Evolutionary conservation across 2,113 vertebrate genomes (phyloP).

Genomic region (Gambusia affinis): DNA sequence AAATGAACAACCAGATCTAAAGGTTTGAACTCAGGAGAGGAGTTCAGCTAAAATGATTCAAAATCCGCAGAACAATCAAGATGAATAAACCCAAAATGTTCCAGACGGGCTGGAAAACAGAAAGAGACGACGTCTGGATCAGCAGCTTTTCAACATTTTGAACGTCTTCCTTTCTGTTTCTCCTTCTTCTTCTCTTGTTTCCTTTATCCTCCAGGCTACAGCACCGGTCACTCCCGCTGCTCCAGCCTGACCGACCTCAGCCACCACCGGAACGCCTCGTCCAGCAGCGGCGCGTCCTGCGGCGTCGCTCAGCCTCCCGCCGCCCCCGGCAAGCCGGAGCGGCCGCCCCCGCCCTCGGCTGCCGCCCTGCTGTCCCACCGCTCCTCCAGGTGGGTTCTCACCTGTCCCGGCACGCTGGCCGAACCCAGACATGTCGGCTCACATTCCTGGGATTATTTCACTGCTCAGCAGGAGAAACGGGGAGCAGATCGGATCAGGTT

Average conservation of each 20-base stretch:
- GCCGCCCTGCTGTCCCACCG: slow-evolving; percentile 53
- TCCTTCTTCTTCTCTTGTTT: background rate
- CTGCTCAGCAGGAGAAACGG: no score
- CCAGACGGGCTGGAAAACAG: no score
- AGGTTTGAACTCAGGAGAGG: no score
- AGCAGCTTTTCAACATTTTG: background rate
- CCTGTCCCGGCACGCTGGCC: background rate
- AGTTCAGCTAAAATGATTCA: no score
- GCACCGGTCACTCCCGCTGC: slow-evolving; percentile 60
- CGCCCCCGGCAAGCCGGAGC: slow-evolving; percentile 53
- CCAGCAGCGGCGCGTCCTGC: slow-evolving; percentile 54
- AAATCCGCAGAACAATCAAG: no score
- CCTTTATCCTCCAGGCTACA: slow-evolving; percentile 46
- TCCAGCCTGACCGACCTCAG: slow-evolving; percentile 68
- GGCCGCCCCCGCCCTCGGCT: slow-evolving; percentile 62
- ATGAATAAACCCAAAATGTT: background rate
- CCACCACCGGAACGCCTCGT: slow-evolving; percentile 58
- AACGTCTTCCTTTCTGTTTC: background rate
- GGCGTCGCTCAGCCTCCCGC: slow-evolving; percentile 18
- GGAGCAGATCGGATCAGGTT: no score
- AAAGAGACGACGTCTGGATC: background rate
- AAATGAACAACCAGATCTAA: no score
- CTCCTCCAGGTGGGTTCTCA: slow-evolving; percentile 59
- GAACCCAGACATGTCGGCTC: no score
- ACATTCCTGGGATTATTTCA: background rate